Evolutionary conservation across 2,797 vertebrate genomes (phyloP).

Genomic region (Mormyrus hasselquistii): DNA sequence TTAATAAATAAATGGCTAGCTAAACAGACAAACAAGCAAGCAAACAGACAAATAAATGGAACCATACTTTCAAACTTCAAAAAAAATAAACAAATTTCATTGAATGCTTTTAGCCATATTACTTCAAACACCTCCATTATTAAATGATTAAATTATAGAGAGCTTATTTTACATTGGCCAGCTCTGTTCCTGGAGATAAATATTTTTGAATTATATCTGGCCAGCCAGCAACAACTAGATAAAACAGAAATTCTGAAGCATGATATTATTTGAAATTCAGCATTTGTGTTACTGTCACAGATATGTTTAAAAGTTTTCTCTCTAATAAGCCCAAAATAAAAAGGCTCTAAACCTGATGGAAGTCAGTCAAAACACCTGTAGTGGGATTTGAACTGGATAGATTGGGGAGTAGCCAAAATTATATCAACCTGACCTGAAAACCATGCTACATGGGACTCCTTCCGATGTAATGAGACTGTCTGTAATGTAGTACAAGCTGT

Average conservation of each 20-base stretch:
- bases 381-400: not conserved
- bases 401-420: not conserved
- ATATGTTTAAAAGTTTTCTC: not conserved
- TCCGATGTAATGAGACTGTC: not conserved
- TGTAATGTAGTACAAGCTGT: not conserved
- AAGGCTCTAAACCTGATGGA: not conserved
- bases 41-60: not conserved
- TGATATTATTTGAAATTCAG: not conserved
- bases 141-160: not conserved
- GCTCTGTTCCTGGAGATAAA: not conserved
- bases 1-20: not conserved
- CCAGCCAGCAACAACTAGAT: not conserved
- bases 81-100: not conserved
- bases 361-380: not conserved
- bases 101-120: not conserved
- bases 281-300: not conserved
- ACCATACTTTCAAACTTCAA: not conserved
- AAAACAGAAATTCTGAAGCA: not conserved
- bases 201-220: not conserved
- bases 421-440: constrained; percentile 1
- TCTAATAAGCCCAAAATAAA: not conserved
- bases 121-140: not conserved
- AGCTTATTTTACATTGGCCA: not conserved
- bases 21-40: not conserved
- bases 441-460: not conserved